Evolutionary conservation across 2,888 invertebrate species (phyloP).

Genomic region (Archips crataeganus): DNA sequence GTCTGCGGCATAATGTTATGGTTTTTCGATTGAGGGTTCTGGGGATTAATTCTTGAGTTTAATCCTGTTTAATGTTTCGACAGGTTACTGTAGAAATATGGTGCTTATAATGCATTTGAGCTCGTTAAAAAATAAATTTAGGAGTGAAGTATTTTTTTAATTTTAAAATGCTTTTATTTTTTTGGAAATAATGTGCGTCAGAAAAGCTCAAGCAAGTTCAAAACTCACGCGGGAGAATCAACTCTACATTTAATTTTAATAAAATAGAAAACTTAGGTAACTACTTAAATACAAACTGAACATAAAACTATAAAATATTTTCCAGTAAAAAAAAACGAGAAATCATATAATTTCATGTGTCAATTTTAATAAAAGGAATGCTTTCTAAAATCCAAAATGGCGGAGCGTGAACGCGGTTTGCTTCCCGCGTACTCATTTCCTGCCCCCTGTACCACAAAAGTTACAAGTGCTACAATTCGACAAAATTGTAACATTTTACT

Average conservation of each 20-base stretch:
- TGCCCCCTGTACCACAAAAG: no score
- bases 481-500: no score
- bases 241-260: neutral
- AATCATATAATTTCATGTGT: neutral
- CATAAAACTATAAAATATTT: neutral
- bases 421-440: slow-evolving; percentile 40
- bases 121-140: neutral
- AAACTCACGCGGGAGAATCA: neutral
- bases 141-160: no score
- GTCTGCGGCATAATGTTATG: slow-evolving; percentile 58
- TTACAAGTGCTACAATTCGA: no score
- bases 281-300: neutral
- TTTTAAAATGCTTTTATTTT: no score
- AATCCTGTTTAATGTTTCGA: neutral
- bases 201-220: no score
- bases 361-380: slow-evolving; percentile 11
- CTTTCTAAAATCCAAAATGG: slow-evolving; percentile 45
- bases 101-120: neutral
- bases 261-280: neutral
- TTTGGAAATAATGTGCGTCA: no score
- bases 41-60: neutral
- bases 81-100: neutral
- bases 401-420: slow-evolving; percentile 37
- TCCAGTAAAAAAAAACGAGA: neutral
- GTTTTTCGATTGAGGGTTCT: slow-evolving; percentile 42